These are phyloP conservation scores for Ceratotherium simum DNA, from an alignment of 2,113 vertebrate genomes.

Conservation along the genomic window DNA sequence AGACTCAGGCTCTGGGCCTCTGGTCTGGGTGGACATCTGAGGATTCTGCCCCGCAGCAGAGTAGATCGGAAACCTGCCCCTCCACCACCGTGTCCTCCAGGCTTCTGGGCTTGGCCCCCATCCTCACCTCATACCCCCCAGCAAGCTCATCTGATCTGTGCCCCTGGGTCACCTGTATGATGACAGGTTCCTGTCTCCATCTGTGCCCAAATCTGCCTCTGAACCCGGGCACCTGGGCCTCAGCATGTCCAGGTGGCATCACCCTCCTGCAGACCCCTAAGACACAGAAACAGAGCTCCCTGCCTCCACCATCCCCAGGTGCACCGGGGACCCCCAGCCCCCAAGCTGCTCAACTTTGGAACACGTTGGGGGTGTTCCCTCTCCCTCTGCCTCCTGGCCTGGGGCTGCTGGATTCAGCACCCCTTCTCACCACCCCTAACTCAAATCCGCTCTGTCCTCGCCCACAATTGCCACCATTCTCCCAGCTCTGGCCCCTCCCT, in stretches of 20 bases:
- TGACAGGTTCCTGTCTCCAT: not conserved
- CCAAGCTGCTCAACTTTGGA: not conserved
- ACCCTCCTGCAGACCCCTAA: not conserved
- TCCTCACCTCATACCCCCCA: rapidly evolving
- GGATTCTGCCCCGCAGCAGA: not conserved
- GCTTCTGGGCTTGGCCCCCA: not conserved
- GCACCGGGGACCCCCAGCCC: too few relatives aligned
- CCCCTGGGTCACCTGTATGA: not conserved
- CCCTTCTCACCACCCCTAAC: too few relatives aligned
- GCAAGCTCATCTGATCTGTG: too few relatives aligned
- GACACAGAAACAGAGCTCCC: not conserved
- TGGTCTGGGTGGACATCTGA: not conserved
- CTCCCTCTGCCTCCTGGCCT: too few relatives aligned
- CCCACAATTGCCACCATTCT: too few relatives aligned
- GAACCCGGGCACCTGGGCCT: not conserved
- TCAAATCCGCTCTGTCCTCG: too few relatives aligned
- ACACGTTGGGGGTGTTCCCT: too few relatives aligned
- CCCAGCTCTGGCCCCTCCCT: too few relatives aligned
- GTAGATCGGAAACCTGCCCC: not conserved
- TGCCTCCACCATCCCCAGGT: not conserved
- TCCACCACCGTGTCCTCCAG: rapidly evolving
- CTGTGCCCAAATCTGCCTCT: too few relatives aligned
- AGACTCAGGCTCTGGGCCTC: not conserved
- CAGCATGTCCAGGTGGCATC: not conserved
- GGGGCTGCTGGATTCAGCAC: too few relatives aligned